Evolutionary conservation across 2,888 invertebrate genomes (phyloP).

Genomic region (Perdita meconis): DNA sequence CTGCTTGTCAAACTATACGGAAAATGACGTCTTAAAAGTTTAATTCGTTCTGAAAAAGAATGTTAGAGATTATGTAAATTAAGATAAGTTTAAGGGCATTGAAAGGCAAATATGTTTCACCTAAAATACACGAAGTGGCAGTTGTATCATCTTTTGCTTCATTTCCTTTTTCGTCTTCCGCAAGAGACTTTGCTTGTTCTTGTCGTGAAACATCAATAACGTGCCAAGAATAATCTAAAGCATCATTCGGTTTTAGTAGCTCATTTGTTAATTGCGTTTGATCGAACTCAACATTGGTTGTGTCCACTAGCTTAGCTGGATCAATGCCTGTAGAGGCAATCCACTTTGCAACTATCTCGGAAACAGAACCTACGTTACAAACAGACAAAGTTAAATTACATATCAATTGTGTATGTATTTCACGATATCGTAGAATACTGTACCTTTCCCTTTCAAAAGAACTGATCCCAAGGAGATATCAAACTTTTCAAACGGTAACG

Average conservation of each 20-base stretch:
- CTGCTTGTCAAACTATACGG: constrained; percentile 93
- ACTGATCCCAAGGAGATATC: constrained; percentile 82
- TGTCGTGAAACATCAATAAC: constrained; percentile 67
- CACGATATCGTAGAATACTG: neutral
- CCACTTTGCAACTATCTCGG: constrained; percentile 95
- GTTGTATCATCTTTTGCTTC: constrained; percentile 73
- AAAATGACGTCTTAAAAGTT: constrained; percentile 90
- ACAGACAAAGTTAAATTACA: too few species aligned
- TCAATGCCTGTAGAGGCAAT: constrained; percentile 90
- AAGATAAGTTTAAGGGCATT: neutral
- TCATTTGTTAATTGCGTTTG: constrained; percentile 68
- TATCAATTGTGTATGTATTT: neutral
- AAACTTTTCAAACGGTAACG: constrained; percentile 76
- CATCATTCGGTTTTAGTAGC: constrained; percentile 68
- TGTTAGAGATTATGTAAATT: constrained; percentile 14
- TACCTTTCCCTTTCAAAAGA: constrained; percentile 84
- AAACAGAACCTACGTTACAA: constrained; percentile 89
- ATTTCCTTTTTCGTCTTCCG: constrained; percentile 73
- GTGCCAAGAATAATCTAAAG: constrained; percentile 73
- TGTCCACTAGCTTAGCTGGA: constrained; percentile 85
- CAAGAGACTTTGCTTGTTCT: constrained; percentile 62
- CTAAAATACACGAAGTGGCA: constrained; percentile 73
- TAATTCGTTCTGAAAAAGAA: constrained; percentile 76
- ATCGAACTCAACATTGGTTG: constrained; percentile 80
- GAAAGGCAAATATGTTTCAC: constrained; percentile 49